Evolutionary conservation across 2,888 invertebrate genomes (phyloP), one percentile per base, ranked within the genome.

Genomic region (Cistogaster globosa): DNA sequence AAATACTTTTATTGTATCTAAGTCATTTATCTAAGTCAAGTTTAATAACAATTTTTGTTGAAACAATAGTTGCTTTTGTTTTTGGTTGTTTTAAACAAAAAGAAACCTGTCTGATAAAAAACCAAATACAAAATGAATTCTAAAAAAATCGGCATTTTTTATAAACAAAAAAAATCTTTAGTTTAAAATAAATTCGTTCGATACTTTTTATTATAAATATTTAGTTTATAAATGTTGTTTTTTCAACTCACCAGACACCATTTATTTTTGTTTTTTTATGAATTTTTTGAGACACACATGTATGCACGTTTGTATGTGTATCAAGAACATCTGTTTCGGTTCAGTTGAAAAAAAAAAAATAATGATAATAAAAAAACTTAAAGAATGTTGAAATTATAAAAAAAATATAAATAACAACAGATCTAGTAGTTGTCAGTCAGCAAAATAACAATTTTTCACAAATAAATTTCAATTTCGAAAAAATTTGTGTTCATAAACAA

Each of bases 331-430:
- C 72, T 62, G 72, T 62, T 51, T 51, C n/a, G 14, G 18, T 36
- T 58, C 5, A 14, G 58, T 12, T 8, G n/a, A 26, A 2, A 58
- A 48, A 4, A 48, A 32, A 58, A 26, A 48, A 4, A 48, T 18
- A 58, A 26, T 32, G 32, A 71, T 48, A 36, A 26, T 5, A 74
- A 16, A 45, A 32, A 53, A 67, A 67, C 36, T 20, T 14, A 36
- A 36, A 53, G 11, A 65, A 32, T 32, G 18, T 6, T n/a, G 18
- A 62, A 62, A 51, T 14, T 51, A 72, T 51, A 32, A 0, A 62
- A 74, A 32, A 32, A 74, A 51, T n/a, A 22, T 74, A 63, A 51
- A 63, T 18, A 55, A 55, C 42, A 75, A 55, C 53, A 38, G 51
- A 75, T 75, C 26, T 42, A n/a, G 22, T 63, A 18, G 51, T 26